Evolutionary conservation across 2,888 invertebrate genomes (phyloP).

Genomic region (Aleiodes leptofemur): DNA sequence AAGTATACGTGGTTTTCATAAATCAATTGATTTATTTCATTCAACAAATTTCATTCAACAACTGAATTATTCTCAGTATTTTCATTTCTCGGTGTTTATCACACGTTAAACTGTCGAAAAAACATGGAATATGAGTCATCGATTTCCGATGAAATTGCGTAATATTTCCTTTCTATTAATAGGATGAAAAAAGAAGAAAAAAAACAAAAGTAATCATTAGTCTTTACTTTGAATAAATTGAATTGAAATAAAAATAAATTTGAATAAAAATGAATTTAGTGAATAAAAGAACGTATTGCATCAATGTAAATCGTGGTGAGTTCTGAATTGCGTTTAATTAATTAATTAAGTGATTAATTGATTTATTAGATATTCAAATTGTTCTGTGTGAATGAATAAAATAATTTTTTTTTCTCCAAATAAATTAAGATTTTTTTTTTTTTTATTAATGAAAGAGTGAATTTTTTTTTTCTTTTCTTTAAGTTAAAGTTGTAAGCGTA

Average conservation of each 20-base stretch:
- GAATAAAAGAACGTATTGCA: too few relatives aligned
- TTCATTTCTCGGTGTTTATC: too few relatives aligned
- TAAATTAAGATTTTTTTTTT: slow-evolving; percentile 31
- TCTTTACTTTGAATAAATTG: background rate
- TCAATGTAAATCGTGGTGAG: too few relatives aligned
- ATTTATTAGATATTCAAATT: background rate
- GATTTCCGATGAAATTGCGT: background rate
- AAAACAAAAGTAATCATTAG: background rate
- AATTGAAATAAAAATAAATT: background rate
- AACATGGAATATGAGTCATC: too few relatives aligned
- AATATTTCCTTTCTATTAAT: slow-evolving; percentile 28
- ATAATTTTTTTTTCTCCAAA: slow-evolving; percentile 28
- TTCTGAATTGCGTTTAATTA: too few relatives aligned
- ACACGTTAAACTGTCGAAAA: too few relatives aligned
- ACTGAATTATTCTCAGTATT: background rate
- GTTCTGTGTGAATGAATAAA: background rate
- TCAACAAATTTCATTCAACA: background rate
- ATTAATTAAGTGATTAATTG: background rate
- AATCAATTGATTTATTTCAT: background rate
- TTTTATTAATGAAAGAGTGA: slow-evolving; percentile 23
- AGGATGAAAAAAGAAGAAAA: background rate
- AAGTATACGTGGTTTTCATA: too few relatives aligned
- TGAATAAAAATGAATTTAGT: background rate
- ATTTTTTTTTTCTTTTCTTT: slow-evolving; percentile 27
- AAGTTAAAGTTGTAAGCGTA: slow-evolving; percentile 34